These are phyloP conservation scores for Cossypha polioptera DNA, from an alignment of 2,797 vertebrate species.

Conservation along the genomic window DNA sequence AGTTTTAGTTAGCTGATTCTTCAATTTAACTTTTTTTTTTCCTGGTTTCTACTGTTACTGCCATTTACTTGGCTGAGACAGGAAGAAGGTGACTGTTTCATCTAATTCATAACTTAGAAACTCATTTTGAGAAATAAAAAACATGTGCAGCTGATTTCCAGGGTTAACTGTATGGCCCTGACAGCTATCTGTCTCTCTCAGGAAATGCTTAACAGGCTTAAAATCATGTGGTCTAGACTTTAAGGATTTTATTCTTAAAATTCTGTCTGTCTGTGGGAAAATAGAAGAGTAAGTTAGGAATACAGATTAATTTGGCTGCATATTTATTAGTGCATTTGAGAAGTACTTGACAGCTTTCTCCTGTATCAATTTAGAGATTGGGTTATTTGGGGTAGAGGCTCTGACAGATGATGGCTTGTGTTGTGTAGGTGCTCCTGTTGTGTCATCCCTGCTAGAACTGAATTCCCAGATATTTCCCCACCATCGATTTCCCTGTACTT, in stretches of 20 bases:
- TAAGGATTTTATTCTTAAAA: not conserved
- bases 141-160: fast-evolving
- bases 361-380: not conserved
- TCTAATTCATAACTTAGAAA: not conserved
- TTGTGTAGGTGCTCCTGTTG: not conserved
- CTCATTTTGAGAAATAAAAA: not conserved
- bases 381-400: not conserved
- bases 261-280: not conserved
- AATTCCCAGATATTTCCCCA: not conserved
- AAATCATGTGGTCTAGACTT: not conserved
- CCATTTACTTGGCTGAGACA: not conserved
- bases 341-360: not conserved
- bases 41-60: not conserved
- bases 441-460: fast-evolving
- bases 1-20: not conserved
- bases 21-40: not conserved
- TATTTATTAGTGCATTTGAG: not conserved
- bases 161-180: not conserved
- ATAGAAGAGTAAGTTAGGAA: not conserved
- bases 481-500: not conserved
- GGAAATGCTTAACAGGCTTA: not conserved
- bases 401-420: not conserved
- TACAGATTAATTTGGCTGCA: not conserved
- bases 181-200: not conserved
- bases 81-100: not conserved